Evolutionary conservation across 1,140 invertebrate species (phyloP), one percentile per base, ranked within the genome.

Genomic region (Asbolus verrucosus): DNA sequence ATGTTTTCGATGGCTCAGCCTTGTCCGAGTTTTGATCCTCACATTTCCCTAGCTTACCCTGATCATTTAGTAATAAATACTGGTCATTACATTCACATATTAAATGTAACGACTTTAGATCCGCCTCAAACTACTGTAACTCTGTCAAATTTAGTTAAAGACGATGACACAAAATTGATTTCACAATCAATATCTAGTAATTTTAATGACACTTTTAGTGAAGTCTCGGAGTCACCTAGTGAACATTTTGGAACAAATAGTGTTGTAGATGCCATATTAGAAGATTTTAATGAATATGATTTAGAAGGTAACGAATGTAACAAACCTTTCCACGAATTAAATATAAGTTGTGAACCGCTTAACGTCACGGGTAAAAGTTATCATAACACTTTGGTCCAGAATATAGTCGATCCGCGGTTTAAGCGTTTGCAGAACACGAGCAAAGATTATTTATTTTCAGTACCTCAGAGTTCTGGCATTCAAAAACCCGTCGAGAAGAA

Each of bases 271-370:
- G 77, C 79, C 9, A 81, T 82, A 14, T 69, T 81, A 63, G 79
- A 81, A 71, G 80, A 82, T 54, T 81, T 82, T 72, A 81, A 74
- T 67, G 81, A 82, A 30, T 80, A 80, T 59, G 81, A 82, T 67
- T 69, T 81, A 46, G 81, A 82, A 67, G 73, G 73, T 43, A 77
- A 67, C 15, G 81, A 82, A 59, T 76, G 77, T 71, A 78, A 77
- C 62, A 80, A 80, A 69, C 81, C 81, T n/a, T 82, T 82, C 73
- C 81, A 82, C 65, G 81, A 82, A 69, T 72, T 82, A 50, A 82
- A 82, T 69, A 82, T 82, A 36, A 81, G 79, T 67, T 82, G 81
- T 70, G 81, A 82, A 69, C 81, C 81, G 5, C 65, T 82, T 43
- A 82, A 82, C 69, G 81, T 81, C 8, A 80, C 81, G 6, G 80